phyloP scores from a whole-genome alignment of 1,140 invertebrate species.

The Papilio helenus region DNA sequence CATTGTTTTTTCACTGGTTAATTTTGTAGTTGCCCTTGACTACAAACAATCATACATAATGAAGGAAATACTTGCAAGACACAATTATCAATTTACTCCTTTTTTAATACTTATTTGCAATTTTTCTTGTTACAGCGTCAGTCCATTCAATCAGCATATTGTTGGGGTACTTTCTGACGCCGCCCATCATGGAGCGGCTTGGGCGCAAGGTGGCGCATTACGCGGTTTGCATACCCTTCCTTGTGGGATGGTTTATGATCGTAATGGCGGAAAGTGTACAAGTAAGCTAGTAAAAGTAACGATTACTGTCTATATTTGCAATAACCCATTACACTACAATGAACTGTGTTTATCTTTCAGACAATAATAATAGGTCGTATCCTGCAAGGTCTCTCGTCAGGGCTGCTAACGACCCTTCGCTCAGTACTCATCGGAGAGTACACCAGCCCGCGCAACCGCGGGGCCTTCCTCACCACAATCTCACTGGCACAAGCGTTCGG shows the following conservation, averaged over 20 bases:
- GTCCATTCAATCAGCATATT: constrained; percentile 37
- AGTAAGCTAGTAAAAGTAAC: not conserved
- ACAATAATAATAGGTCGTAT: constrained; percentile 44
- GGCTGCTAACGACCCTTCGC: constrained; percentile 48
- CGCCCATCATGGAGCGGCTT: constrained; percentile 51
- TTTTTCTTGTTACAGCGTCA: constrained; percentile 11
- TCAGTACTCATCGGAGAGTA: constrained; percentile 51
- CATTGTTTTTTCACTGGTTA: no score
- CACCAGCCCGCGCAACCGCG: constrained; percentile 74
- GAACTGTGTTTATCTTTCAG: constrained; percentile 37
- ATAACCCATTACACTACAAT: not conserved
- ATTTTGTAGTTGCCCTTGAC: no score
- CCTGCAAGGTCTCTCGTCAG: constrained; percentile 48
- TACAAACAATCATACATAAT: no score
- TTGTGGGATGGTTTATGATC: constrained; percentile 45
- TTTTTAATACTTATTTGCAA: no score
- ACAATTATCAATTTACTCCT: no score
- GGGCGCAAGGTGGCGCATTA: constrained; percentile 51
- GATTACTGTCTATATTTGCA: no score
- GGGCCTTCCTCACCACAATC: constrained; percentile 74
- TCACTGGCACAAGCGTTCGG: constrained; percentile 74
- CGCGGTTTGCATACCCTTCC: constrained; percentile 44
- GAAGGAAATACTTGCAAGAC: no score
- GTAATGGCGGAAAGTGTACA: constrained; percentile 43
- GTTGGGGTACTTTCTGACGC: constrained; percentile 44